Percentiles rank a stretch among this genome's conserved stretches.
phyloP scores from a whole-genome alignment of 1,140 invertebrate genomes.

The Drosophila obscura region DNA sequence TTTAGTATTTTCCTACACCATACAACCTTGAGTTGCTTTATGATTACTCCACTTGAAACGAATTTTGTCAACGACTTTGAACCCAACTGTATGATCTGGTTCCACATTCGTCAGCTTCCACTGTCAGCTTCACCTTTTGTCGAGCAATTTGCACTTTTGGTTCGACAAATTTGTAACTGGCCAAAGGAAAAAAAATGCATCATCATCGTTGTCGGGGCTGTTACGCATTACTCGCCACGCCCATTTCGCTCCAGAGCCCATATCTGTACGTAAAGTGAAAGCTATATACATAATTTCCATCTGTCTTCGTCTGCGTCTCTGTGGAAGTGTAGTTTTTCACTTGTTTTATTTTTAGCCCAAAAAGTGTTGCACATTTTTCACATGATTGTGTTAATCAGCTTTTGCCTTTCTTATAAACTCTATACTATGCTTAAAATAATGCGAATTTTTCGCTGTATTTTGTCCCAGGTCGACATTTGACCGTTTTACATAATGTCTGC shows the following conservation, averaged over 20 bases:
- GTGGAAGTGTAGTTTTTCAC: constrained; percentile 27
- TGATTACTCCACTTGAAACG: not conserved
- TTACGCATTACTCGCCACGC: constrained; percentile 66
- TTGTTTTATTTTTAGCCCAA: constrained; percentile 62
- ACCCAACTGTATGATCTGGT: constrained; percentile 17
- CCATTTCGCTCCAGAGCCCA: constrained; percentile 42
- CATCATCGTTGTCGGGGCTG: constrained; percentile 23
- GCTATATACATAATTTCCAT: constrained; percentile 71
- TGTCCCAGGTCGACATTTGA: constrained; percentile 40
- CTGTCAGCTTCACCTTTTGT: constrained; percentile 24
- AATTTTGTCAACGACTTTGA: constrained; percentile 21
- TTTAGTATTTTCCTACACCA: too few species aligned
- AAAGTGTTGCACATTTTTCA: constrained; percentile 69
- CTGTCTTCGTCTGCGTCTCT: constrained; percentile 9
- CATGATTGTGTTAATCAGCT: constrained; percentile 75
- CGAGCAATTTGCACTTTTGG: constrained; percentile 38
- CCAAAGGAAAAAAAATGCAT: constrained; percentile 36
- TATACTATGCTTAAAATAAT: constrained; percentile 35
- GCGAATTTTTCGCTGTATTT: constrained; percentile 49
- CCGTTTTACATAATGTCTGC: constrained; percentile 56
- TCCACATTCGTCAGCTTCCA: constrained; percentile 14
- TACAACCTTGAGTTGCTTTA: not conserved
- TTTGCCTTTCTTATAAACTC: constrained; percentile 33
- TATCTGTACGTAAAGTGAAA: constrained; percentile 77
- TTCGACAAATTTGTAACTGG: constrained; percentile 22